phyloP scores from a whole-genome alignment of 2,888 invertebrate species.

The Pherbina coryleti region DNA sequence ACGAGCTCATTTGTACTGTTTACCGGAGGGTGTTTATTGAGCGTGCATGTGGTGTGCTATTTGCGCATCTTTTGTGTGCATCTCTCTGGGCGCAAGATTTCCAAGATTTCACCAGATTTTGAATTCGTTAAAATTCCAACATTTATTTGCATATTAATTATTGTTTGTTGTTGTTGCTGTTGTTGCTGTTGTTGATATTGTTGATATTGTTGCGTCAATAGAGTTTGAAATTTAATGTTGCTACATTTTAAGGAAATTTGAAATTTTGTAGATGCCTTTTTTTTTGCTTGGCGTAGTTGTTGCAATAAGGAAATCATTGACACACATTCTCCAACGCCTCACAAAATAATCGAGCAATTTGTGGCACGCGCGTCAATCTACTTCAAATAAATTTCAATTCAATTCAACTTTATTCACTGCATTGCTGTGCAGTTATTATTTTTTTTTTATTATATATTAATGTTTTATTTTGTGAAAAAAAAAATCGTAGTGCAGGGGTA shows the following conservation, averaged over 20 bases:
- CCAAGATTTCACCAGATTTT: not conserved
- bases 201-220: not conserved
- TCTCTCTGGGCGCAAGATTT: not conserved
- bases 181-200: too few relatives aligned
- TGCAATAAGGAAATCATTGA: too few relatives aligned
- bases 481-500: too few relatives aligned
- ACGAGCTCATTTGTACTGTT: not conserved
- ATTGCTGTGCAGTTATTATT: not conserved
- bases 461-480: too few relatives aligned
- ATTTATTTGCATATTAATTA: conserved; percentile 6
- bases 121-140: not conserved
- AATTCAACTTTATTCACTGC: not conserved
- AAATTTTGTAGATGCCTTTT: too few relatives aligned
- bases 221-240: not conserved
- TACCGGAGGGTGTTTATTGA: not conserved
- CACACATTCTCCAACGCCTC: too few relatives aligned
- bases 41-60: not conserved
- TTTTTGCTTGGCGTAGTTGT: not conserved
- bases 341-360: too few relatives aligned
- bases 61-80: not conserved
- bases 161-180: not conserved
- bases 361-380: not conserved
- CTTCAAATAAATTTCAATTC: not conserved
- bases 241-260: too few relatives aligned
- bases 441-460: too few relatives aligned